A percentile compares a stretch with the other conserved stretches of the same genome.
phyloP scores from a whole-genome alignment of 2,888 invertebrate genomes.

The Rutpela maculata region DNA sequence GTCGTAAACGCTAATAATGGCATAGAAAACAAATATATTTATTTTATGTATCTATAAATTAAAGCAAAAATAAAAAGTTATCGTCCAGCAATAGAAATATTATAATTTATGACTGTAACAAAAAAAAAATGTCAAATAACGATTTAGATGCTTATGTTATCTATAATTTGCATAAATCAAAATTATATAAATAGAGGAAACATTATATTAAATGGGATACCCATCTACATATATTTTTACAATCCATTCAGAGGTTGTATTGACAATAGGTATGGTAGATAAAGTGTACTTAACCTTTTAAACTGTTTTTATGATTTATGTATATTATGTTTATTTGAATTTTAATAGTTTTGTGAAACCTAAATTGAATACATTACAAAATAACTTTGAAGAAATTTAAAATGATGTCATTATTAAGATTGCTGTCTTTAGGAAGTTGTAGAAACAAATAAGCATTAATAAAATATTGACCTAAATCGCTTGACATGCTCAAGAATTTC shows the following conservation, averaged over 20 bases:
- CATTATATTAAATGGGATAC: background rate
- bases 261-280: background rate
- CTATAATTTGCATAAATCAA: background rate
- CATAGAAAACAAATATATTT: background rate
- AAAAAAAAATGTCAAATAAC: background rate
- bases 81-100: background rate
- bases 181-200: background rate
- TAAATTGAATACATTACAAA: background rate
- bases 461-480: too few species aligned
- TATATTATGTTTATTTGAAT: background rate
- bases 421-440: too few species aligned
- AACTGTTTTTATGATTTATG: slow-evolving; percentile 6
- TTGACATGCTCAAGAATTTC: too few species aligned
- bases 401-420: slow-evolving; percentile 1
- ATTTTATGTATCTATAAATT: background rate
- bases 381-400: background rate
- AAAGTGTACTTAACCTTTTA: background rate
- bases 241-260: background rate
- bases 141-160: background rate
- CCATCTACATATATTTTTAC: too few species aligned
- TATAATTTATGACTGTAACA: background rate
- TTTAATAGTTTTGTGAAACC: background rate
- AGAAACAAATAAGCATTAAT: too few species aligned
- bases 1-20: background rate
- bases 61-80: background rate